A percentile compares a stretch with the other conserved stretches of the same genome.
Conservation (phyloP, 2,797 vertebrate species). For the Scolopax rusticola region DNA sequence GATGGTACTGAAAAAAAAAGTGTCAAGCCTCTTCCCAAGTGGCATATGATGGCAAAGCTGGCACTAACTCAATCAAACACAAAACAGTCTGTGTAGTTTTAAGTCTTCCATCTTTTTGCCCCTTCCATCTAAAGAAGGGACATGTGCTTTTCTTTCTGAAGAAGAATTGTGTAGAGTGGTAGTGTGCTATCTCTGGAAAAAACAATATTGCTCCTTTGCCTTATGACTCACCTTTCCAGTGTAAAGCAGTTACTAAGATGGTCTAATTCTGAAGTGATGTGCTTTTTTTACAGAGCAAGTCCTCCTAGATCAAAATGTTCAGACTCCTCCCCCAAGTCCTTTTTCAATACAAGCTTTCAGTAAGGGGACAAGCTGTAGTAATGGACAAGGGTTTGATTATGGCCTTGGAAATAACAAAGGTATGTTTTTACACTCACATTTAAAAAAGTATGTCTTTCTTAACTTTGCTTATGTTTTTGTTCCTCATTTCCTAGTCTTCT, state of each 20-base stretch:
- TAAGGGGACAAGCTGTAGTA: slow-evolving; percentile 87
- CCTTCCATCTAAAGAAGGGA: not conserved
- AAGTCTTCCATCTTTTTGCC: not conserved
- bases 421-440: slow-evolving; percentile 69
- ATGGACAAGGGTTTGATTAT: slow-evolving; percentile 97
- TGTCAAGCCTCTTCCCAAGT: not conserved
- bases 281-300: slow-evolving; percentile 87
- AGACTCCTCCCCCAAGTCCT: slow-evolving; percentile 97
- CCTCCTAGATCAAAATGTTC: slow-evolving; percentile 90
- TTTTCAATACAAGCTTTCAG: slow-evolving; percentile 97
- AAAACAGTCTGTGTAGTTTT: accelerated
- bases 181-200: not conserved
- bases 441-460: not conserved
- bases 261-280: slow-evolving; percentile 60
- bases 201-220: not conserved
- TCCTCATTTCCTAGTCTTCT: not conserved
- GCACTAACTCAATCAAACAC: not conserved
- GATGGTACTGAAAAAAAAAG: not conserved
- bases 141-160: not conserved
- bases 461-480: not conserved
- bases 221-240: not conserved
- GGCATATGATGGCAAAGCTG: not conserved
- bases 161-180: not conserved
- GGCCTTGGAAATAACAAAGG: slow-evolving; percentile 98
- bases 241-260: not conserved